Evolutionary conservation across 2,888 invertebrate species (phyloP).

Genomic region (Encarsia formosa): DNA sequence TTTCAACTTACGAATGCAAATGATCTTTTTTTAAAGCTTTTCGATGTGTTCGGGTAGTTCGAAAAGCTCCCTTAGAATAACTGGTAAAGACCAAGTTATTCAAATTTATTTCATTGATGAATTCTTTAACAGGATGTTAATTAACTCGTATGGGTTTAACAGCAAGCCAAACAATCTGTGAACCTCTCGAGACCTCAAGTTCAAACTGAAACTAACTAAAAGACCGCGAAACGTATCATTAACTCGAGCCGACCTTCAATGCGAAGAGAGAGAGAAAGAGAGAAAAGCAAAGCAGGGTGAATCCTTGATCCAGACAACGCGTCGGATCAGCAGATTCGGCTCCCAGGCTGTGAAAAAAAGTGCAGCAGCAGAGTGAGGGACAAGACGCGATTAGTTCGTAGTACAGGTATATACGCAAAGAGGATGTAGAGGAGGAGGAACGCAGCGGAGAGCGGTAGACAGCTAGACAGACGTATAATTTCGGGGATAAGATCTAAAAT

Average conservation of each 20-base stretch:
- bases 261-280: neutral
- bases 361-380: slow-evolving; percentile 14
- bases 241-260: slow-evolving; percentile 2
- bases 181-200: too few species aligned
- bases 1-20: too few species aligned
- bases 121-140: too few species aligned
- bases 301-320: too few species aligned
- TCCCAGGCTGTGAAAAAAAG: neutral
- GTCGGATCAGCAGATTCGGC: slow-evolving; percentile 7
- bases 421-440: neutral
- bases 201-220: too few species aligned
- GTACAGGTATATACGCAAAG: neutral
- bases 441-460: slow-evolving; percentile 33
- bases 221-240: slow-evolving; percentile 14
- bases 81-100: too few species aligned
- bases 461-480: slow-evolving; percentile 50
- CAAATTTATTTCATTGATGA: too few species aligned
- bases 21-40: too few species aligned
- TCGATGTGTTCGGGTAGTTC: too few species aligned
- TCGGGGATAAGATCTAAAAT: slow-evolving; percentile 49
- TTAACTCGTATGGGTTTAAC: too few species aligned
- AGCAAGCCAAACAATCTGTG: too few species aligned
- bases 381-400: slow-evolving; percentile 23
- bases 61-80: too few species aligned
- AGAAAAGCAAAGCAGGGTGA: neutral